Evolutionary conservation across 2,888 invertebrate species (phyloP).

Genomic region (Nebria salina): DNA sequence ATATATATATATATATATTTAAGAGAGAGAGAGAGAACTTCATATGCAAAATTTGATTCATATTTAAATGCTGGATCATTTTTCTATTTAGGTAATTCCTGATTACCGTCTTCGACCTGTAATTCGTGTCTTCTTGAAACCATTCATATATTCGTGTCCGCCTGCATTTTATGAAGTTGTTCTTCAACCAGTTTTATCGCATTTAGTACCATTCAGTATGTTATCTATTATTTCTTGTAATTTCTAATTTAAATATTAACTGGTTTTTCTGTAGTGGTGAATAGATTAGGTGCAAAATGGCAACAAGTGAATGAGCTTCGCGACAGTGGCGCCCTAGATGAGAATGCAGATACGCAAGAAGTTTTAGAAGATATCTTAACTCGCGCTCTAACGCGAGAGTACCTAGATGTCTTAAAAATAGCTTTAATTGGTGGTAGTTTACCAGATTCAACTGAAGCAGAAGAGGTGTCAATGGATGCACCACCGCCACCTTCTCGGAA

Average conservation of each 20-base stretch:
- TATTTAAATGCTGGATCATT: no score
- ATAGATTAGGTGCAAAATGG: conserved; percentile 80
- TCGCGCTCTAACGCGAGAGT: conserved; percentile 86
- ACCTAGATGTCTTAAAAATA: conserved; percentile 81
- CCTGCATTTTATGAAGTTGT: conserved; percentile 80
- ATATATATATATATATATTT: no score
- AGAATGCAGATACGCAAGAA: conserved; percentile 81
- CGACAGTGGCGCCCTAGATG: conserved; percentile 80
- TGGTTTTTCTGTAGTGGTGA: conserved; percentile 66
- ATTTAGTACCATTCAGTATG: conserved; percentile 82
- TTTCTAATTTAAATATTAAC: not conserved
- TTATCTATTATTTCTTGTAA: conserved; percentile 50
- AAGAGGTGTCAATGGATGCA: conserved; percentile 77
- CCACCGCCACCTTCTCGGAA: conserved; percentile 65
- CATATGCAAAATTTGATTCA: no score
- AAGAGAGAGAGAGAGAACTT: no score
- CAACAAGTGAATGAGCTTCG: conserved; percentile 79
- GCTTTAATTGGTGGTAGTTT: conserved; percentile 76
- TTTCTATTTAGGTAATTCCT: conserved; percentile 73
- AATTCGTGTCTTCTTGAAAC: conserved; percentile 85
- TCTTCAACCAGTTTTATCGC: conserved; percentile 80
- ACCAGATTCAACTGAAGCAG: conserved; percentile 71
- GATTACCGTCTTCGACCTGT: conserved; percentile 87
- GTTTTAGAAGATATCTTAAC: conserved; percentile 88
- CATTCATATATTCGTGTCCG: conserved; percentile 87